Evolutionary conservation across 2,888 invertebrate genomes (phyloP).

Genomic region (Dynastes tityus): DNA sequence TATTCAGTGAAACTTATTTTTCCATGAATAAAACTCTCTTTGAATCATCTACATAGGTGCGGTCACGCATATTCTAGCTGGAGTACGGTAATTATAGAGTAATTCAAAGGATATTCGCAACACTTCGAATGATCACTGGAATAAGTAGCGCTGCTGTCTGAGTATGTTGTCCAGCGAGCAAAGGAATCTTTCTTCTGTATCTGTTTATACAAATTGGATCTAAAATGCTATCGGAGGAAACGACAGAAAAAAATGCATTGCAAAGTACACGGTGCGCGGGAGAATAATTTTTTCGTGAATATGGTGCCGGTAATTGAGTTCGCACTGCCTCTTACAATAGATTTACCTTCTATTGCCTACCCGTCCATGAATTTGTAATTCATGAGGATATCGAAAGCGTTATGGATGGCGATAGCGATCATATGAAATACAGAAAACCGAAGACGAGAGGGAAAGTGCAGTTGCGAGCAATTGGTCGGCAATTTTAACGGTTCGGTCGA

Average conservation of each 20-base stretch:
- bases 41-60: conserved; percentile 24
- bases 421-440: conserved; percentile 32
- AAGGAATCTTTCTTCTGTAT: background rate
- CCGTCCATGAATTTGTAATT: conserved; percentile 28
- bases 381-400: conserved; percentile 19
- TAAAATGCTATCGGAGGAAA: background rate
- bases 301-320: background rate
- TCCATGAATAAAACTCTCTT: background rate
- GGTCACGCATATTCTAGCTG: conserved; percentile 37
- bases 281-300: background rate
- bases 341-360: background rate
- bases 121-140: conserved; percentile 6
- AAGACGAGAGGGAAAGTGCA: conserved; percentile 39
- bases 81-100: conserved; percentile 31
- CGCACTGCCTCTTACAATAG: conserved; percentile 13
- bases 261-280: conserved; percentile 23
- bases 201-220: conserved; percentile 27
- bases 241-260: background rate
- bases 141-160: background rate
- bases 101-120: conserved; percentile 26
- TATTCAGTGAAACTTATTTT: conserved; percentile 31
- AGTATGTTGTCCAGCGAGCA: background rate
- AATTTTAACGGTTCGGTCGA: conserved; percentile 38
- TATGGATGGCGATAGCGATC: background rate
- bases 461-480: conserved; percentile 19